Conservation (phyloP, 2,797 vertebrate genomes). For the Cynopterus sphinx region DNA sequence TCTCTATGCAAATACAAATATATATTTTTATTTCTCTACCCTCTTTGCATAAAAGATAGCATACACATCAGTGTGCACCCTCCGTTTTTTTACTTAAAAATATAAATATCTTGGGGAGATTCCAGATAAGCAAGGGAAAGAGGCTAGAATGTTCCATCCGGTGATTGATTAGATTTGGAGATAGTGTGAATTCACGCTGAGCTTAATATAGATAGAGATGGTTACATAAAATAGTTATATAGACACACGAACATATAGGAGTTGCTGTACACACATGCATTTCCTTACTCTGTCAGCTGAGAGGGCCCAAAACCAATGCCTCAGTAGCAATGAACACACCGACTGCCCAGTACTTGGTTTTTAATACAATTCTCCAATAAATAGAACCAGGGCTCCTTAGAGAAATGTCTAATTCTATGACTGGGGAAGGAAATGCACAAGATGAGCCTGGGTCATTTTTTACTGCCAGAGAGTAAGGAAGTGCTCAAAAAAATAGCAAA, state of each 20-base stretch:
- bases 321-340: not conserved
- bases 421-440: not conserved
- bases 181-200: not conserved
- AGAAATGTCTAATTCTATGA: not conserved
- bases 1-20: not conserved
- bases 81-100: not conserved
- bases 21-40: not conserved
- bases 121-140: not conserved
- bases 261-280: not conserved
- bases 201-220: not conserved
- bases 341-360: not conserved
- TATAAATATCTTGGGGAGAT: not conserved
- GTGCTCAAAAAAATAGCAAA: not conserved
- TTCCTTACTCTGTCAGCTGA: not conserved
- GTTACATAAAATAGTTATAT: not conserved
- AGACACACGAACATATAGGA: not conserved
- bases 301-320: not conserved
- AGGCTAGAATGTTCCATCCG: not conserved
- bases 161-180: not conserved
- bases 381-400: not conserved
- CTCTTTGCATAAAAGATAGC: not conserved
- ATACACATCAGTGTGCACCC: not conserved
- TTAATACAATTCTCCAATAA: not conserved
- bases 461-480: not conserved
- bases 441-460: not conserved